A percentile compares a stretch with the other conserved stretches of the same genome.
Evolutionary conservation across 1,140 invertebrate species (phyloP).

Genomic region (Hyles euphorbiae): DNA sequence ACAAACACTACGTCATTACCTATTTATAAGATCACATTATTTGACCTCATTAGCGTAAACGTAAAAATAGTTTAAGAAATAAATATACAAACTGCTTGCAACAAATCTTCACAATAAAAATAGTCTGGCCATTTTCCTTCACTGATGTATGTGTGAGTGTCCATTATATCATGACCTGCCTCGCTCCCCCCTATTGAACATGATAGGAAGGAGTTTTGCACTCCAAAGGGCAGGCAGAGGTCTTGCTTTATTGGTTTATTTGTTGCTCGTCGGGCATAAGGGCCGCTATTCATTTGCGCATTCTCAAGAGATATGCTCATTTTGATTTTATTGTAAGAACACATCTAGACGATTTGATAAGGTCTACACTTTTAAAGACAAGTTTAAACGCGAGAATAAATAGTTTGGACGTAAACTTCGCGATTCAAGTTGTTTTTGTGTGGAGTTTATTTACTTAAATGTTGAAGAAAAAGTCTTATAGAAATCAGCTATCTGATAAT

Average conservation of each 20-base stretch:
- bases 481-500: no score
- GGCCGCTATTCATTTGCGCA: no score
- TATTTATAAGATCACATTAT: neutral
- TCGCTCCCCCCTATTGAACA: slow-evolving; percentile 6
- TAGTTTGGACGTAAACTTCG: no score
- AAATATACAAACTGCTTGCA: neutral
- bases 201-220: neutral
- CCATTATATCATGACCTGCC: slow-evolving; percentile 19
- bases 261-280: neutral
- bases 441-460: no score
- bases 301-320: no score
- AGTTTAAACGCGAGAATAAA: no score
- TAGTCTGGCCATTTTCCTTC: slow-evolving; percentile 20
- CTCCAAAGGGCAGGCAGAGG: slow-evolving; percentile 11
- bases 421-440: no score
- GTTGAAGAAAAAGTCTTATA: no score
- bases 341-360: no score
- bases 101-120: slow-evolving; percentile 12
- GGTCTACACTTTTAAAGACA: no score
- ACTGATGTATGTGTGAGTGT: slow-evolving; percentile 17
- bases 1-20: neutral
- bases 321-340: no score
- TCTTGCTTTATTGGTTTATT: slow-evolving; percentile 13
- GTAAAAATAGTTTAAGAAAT: neutral
- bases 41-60: neutral